Conservation (phyloP, 2,113 vertebrate species). For the Loxodonta africana region DNA sequence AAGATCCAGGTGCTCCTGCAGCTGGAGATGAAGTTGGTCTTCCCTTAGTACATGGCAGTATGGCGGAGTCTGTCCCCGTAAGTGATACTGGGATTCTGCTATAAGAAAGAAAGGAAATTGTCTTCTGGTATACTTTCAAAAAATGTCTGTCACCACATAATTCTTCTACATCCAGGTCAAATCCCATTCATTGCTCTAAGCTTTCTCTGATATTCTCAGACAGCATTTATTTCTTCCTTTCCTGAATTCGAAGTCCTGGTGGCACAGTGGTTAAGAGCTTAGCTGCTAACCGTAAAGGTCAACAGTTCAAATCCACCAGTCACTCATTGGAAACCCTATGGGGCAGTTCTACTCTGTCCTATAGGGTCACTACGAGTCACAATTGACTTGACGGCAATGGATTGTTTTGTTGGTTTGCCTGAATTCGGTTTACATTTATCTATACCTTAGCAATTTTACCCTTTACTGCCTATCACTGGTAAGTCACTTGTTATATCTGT, state of each 20-base stretch:
- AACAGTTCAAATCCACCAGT: too few species aligned
- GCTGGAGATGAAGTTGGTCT: neutral
- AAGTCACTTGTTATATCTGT: neutral
- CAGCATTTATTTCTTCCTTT: neutral
- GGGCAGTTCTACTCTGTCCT: too few species aligned
- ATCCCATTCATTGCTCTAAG: neutral
- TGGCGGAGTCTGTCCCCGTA: neutral
- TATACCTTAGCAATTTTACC: neutral
- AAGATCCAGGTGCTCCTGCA: neutral
- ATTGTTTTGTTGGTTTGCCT: neutral
- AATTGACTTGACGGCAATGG: too few species aligned
- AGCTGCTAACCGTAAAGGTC: too few species aligned
- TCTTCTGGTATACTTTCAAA: neutral
- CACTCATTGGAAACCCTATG: too few species aligned
- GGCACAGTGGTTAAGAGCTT: too few species aligned
- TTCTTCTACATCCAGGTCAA: neutral
- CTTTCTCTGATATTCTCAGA: neutral
- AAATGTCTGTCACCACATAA: neutral
- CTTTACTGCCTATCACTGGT: neutral
- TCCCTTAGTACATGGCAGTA: neutral
- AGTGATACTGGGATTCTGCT: neutral
- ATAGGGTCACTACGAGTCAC: too few species aligned
- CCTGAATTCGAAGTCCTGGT: neutral
- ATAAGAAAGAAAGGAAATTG: neutral
- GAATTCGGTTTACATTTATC: neutral